phyloP scores from a whole-genome alignment of 2,113 vertebrate species.

The Empidonax alnorum region DNA sequence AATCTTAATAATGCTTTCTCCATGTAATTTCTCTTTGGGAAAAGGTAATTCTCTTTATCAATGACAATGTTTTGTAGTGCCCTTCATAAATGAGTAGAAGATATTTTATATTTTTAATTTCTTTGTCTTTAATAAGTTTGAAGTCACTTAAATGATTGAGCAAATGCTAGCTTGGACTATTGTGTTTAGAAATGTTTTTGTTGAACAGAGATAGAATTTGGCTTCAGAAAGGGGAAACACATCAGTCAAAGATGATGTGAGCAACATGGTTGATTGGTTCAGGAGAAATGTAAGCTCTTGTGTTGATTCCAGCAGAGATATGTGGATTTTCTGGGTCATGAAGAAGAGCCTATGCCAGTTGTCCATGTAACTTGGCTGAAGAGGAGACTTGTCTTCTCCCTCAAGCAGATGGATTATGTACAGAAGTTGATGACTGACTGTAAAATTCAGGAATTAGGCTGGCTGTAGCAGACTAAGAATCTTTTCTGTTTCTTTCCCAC shows the following conservation, averaged over 20 bases:
- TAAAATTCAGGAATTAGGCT: not conserved
- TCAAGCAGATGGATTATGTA: not conserved
- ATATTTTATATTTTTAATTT: not conserved
- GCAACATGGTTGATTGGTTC: accelerated
- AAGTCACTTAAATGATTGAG: not conserved
- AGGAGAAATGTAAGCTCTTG: not conserved
- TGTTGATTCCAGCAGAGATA: not conserved
- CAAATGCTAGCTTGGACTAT: not conserved
- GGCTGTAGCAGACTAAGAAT: not conserved
- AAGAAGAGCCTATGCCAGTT: not conserved
- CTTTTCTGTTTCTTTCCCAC: not conserved
- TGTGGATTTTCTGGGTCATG: not conserved
- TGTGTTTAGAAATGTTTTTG: not conserved
- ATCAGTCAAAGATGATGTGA: not conserved
- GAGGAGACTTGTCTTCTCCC: not conserved
- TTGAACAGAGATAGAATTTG: not conserved
- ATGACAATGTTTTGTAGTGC: not conserved
- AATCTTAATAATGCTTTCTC: not conserved
- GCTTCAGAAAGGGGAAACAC: not conserved
- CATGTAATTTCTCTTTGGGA: accelerated
- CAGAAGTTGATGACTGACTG: not conserved
- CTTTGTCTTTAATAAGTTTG: not conserved
- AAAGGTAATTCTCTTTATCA: not conserved
- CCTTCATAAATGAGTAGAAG: not conserved
- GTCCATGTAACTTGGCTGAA: not conserved